Evolutionary conservation across 2,888 invertebrate genomes (phyloP), one percentile per base, ranked within the genome.

Genomic region (Pristionchus maxplancki): DNA sequence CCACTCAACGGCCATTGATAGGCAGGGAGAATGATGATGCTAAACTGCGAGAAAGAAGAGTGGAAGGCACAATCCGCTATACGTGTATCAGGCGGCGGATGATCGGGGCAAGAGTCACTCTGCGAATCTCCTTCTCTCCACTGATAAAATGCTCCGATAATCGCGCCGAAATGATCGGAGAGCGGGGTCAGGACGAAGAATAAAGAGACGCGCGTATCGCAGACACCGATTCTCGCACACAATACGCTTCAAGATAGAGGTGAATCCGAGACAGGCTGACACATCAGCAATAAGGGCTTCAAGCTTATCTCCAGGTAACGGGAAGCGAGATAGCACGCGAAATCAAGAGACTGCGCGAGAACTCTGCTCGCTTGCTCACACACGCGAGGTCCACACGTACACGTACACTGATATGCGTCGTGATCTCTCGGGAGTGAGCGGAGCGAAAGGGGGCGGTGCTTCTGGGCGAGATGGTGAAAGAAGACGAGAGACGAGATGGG

Each of bases 381-480:
- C 74, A 40, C 15, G n/a, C 40, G 74, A n/a, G 58, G n/a, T 31
- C 64, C 64, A 24, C 74, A 74, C 74, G 74, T 74, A 74, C 40
- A 40, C 74, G 31, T 31, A 31, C 31, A 40, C 64, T 67, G 64
- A 67, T 67, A 67, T 67, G 34, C 58, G 64, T 31, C 2, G 28
- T 67, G 64, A 67, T 67, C 64, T 64, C 64, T 8, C 58, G 20
- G n/a, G n/a, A 67, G 67, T 31, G 67, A 34, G 67, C 3, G 34
- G 67, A 34, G 67, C 20, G 34, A 67, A 67, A 74, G 74, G 74
- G 40, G 74, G 74, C 37, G 74, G 74, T 9, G 74, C 37, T 31
- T 20, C 34, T 9, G 3, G 20, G 64, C 0, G 50, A 58, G 58
- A 58, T 20, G n/a, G n/a, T n/a, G n/a, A n/a, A n/a, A n/a, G 58